Evolutionary conservation across 2,113 vertebrate species (phyloP), one percentile per base, ranked within the genome.

Genomic region (Pseudopipra pipra): DNA sequence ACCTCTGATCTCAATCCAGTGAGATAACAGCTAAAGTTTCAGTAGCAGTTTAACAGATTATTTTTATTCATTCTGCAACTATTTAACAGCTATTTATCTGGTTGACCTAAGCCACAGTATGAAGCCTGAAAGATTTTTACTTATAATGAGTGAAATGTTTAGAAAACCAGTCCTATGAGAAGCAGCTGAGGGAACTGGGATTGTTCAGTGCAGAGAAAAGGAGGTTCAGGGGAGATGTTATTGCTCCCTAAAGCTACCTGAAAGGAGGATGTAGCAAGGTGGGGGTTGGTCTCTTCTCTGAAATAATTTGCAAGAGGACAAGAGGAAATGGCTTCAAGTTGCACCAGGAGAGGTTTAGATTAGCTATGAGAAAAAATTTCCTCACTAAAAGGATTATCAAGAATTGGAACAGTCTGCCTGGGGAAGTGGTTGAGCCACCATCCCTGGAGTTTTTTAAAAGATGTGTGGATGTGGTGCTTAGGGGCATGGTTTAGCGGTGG

Each of bases 161-260:
- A 46, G 70, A 85, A 52, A 39, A 7, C 4, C 41, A 76, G 25
- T 41, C n/a, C 51, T 37, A 20, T 6, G 13, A 72, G 13, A 9
- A 61, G 9, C 0, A 0, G 9, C 18, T 61, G 58, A 72, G 46
- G 22, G 24, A 67, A 46, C 14, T 35, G 18, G 14, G 0, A 0
- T 41, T 41, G 5, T 58, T 77, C 33, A 62, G 14, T 6, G 25
- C 9, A 19, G 33, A 41, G 52, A 22, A 89, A 46, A 65, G 14
- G 10, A 12, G 12, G 5, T 9, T 54, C 10, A 77, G 12, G 52
- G 12, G 18, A 62, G 28, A 35, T 9, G 18, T 19, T 7, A 8
- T 18, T 5, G 3, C 18, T 73, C 17, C 66, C 20, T 43, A 46
- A 16, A 66, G 11, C 3, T 31, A 35, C 14, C 7, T 67, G 28